phyloP scores from a whole-genome alignment of 2,113 vertebrate genomes.

The Rhabdornis inornatus region DNA sequence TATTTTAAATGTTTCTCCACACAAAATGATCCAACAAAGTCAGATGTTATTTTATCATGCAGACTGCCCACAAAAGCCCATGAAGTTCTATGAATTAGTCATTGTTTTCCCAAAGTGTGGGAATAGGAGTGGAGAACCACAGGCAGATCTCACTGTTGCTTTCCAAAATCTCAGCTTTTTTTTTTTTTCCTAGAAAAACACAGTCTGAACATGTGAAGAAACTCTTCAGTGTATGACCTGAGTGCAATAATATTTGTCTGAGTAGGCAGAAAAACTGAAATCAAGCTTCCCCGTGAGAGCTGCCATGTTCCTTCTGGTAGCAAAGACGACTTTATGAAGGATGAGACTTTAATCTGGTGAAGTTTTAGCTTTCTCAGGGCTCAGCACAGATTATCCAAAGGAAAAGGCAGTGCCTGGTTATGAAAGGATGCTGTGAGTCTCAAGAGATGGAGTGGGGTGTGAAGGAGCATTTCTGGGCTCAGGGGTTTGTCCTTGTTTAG shows the following conservation, averaged over 20 bases:
- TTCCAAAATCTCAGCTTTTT: neutral
- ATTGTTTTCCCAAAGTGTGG: neutral
- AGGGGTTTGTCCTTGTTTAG: neutral
- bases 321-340: neutral
- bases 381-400: neutral
- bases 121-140: neutral
- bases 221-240: neutral
- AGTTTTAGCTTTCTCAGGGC: neutral
- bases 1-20: neutral
- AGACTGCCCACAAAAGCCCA: neutral
- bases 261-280: neutral
- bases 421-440: fast-evolving
- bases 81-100: neutral
- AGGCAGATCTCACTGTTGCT: neutral
- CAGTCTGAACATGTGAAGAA: neutral
- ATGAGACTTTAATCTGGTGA: neutral
- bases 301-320: neutral
- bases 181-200: neutral
- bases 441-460: neutral
- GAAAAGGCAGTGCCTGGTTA: neutral
- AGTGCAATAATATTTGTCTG: neutral
- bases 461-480: neutral
- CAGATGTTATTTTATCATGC: neutral
- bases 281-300: neutral
- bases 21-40: neutral